Evolutionary conservation across 2,888 invertebrate genomes (phyloP).

Genomic region (Drosophila bunnanda): DNA sequence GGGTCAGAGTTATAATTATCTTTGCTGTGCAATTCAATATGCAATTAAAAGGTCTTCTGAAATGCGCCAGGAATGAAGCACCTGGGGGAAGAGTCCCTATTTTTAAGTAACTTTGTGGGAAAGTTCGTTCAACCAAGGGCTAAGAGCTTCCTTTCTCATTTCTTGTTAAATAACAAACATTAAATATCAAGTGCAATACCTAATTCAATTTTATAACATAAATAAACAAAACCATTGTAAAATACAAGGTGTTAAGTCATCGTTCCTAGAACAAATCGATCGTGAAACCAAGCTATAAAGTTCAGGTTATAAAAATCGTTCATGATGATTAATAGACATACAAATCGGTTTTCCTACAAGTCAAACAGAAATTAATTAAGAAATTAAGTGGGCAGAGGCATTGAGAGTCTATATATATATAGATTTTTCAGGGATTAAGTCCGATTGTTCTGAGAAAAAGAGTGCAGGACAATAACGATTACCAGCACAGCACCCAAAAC

Average conservation of each 20-base stretch:
- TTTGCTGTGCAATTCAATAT: slow-evolving; percentile 27
- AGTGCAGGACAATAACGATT: slow-evolving; percentile 39
- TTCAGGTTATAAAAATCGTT: background rate
- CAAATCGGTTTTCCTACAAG: slow-evolving; percentile 1
- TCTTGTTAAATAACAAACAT: too few relatives aligned
- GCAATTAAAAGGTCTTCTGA: background rate
- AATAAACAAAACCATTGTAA: background rate
- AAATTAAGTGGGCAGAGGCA: slow-evolving; percentile 12
- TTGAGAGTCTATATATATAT: background rate
- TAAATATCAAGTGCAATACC: too few relatives aligned
- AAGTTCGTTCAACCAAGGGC: too few relatives aligned
- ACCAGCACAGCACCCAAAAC: slow-evolving; percentile 58
- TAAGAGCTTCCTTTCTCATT: too few relatives aligned
- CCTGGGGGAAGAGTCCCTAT: background rate
- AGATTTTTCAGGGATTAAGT: slow-evolving; percentile 19
- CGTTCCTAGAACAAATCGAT: background rate
- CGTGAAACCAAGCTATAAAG: background rate
- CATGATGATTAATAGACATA: background rate
- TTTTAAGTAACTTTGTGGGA: background rate
- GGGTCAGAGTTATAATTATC: background rate
- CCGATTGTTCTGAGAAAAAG: background rate
- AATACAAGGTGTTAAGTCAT: background rate
- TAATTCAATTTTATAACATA: too few relatives aligned
- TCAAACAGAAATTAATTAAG: slow-evolving; percentile 19
- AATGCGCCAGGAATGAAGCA: background rate